phyloP scores from a whole-genome alignment of 2,797 vertebrate species.

The Diceros bicornis region DNA sequence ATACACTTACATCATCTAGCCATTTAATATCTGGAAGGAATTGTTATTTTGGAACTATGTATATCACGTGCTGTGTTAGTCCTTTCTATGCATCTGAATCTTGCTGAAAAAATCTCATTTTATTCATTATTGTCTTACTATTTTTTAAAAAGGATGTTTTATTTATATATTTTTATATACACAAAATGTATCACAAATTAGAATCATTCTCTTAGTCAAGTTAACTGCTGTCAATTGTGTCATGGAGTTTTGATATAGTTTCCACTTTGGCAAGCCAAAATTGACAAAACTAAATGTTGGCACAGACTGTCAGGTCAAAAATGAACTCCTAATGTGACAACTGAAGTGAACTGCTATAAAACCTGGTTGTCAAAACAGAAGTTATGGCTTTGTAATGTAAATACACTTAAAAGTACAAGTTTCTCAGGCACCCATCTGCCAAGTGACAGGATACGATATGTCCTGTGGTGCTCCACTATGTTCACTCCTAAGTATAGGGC shows the following conservation, averaged over 20 bases:
- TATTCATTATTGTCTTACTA: neutral
- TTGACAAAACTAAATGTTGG: slow-evolving; percentile 68
- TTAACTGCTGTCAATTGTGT: neutral
- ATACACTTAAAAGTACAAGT: neutral
- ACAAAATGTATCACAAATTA: slow-evolving; percentile 2
- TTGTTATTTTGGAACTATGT: neutral
- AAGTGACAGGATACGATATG: neutral
- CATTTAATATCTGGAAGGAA: neutral
- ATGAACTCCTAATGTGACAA: slow-evolving; percentile 34
- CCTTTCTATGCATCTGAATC: neutral
- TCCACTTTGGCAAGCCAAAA: slow-evolving; percentile 39
- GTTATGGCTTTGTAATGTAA: slow-evolving; percentile 37
- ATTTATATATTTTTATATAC: neutral
- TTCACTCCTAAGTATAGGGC: neutral
- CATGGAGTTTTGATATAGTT: slow-evolving; percentile 32
- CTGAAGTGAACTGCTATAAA: neutral
- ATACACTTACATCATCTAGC: neutral
- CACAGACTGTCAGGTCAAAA: slow-evolving; percentile 35
- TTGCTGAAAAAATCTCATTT: slow-evolving; percentile 2
- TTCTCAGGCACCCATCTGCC: neutral
- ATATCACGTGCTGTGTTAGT: neutral
- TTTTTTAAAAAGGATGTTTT: slow-evolving; percentile 26
- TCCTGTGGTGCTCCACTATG: neutral
- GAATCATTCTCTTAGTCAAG: neutral
- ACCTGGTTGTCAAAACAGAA: slow-evolving; percentile 44